Evolutionary conservation across 2,113 vertebrate species (phyloP).

Genomic region (Phaethon lepturus): DNA sequence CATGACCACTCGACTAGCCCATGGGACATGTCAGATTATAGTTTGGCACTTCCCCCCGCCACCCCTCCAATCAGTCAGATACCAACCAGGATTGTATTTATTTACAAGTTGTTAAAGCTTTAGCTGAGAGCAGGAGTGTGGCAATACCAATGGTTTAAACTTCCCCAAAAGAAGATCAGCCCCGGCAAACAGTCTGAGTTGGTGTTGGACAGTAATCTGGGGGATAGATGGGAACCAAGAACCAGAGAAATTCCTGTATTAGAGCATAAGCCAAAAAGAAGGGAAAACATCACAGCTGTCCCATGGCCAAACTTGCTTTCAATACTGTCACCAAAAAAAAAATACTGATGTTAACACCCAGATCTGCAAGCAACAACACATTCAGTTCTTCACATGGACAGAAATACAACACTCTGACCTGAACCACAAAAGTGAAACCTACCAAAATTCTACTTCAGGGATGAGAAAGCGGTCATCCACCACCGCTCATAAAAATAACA

Average conservation of each 20-base stretch:
- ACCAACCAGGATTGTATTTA: background rate
- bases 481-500: background rate
- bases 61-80: background rate
- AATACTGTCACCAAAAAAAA: background rate
- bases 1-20: accelerated
- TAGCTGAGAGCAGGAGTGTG: background rate
- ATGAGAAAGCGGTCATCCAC: background rate
- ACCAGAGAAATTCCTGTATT: background rate
- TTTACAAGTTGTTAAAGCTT: background rate
- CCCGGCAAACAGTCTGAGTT: background rate
- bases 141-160: background rate
- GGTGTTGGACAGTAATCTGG: background rate
- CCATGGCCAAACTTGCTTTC: background rate
- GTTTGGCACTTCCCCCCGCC: accelerated
- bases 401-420: background rate
- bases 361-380: background rate
- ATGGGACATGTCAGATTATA: background rate
- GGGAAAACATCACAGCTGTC: background rate
- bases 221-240: background rate
- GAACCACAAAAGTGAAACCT: background rate
- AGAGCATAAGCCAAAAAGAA: background rate
- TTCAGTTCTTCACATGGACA: background rate
- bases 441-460: background rate
- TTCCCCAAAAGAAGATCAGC: background rate
- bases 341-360: background rate